Conservation (phyloP, 2,113 vertebrate genomes). For the human region GRCh38 chr16:86411501-86412000, state of each 20-base stretch:
- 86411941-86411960: neutral
- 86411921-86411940: neutral
- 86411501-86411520: neutral
- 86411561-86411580: neutral
- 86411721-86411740: accelerated
- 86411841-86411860: neutral
- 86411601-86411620: neutral
- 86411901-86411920: neutral
- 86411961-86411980: neutral
- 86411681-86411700: neutral
- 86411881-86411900: no score
- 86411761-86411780: neutral
- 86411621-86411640: no score
- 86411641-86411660: accelerated
- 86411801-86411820: accelerated
- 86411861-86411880: neutral
- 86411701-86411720: neutral
- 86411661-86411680: neutral
- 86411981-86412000: neutral
- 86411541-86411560: neutral
- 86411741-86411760: neutral
- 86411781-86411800: neutral
- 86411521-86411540: accelerated
- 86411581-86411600: neutral
- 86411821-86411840: accelerated